Percentiles rank a stretch among this genome's conserved stretches.
Conservation (phyloP, 2,113 vertebrate genomes). For the Bujurquina vittata region DNA sequence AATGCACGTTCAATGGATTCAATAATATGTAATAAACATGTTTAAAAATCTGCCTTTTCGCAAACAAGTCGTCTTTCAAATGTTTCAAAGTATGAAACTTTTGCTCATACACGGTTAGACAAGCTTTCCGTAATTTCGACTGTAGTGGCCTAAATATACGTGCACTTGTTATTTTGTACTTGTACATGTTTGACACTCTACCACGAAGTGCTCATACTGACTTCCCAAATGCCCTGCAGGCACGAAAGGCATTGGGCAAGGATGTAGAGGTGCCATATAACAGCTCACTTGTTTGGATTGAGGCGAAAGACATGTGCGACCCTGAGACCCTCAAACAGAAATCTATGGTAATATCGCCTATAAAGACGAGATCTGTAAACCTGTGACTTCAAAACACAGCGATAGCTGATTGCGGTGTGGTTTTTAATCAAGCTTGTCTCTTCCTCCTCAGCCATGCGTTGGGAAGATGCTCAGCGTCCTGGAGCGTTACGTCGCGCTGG, state of each 20-base stretch:
- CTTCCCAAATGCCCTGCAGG: conserved; percentile 42
- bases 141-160: too few relatives aligned
- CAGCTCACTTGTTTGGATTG: conserved; percentile 34
- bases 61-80: too few relatives aligned
- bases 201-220: background rate
- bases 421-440: background rate
- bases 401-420: background rate
- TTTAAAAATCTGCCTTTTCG: background rate
- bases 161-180: background rate
- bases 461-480: conserved; percentile 65
- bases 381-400: background rate
- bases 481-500: conserved; percentile 46
- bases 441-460: conserved; percentile 67
- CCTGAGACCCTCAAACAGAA: conserved; percentile 55
- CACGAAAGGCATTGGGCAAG: conserved; percentile 22
- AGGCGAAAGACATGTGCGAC: conserved; percentile 66
- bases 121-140: background rate
- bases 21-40: background rate
- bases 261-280: background rate
- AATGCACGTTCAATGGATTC: background rate
- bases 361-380: background rate
- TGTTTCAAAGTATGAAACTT: background rate
- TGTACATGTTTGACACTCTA: background rate
- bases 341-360: conserved; percentile 44
- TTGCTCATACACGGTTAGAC: background rate